These are phyloP conservation scores for Luperina testacea DNA, from an alignment of 2,888 invertebrate species.

Conservation along the genomic window DNA sequence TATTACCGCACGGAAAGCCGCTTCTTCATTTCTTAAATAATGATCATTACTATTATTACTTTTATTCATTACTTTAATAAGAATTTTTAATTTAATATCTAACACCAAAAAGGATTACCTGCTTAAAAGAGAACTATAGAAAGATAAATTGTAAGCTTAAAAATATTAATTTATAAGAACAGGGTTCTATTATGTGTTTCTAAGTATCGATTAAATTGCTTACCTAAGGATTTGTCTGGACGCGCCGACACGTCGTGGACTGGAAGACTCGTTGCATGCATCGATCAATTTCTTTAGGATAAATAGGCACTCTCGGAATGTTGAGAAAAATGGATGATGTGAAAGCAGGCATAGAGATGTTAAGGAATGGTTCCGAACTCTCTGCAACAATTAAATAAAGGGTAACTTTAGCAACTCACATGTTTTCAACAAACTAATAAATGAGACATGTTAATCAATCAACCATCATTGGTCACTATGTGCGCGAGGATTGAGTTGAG, in stretches of 20 bases:
- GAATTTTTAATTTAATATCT: slow-evolving; percentile 8
- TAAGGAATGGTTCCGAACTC: slow-evolving; percentile 97
- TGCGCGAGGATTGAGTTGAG: too few species aligned
- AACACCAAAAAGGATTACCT: slow-evolving; percentile 30
- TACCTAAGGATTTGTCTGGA: slow-evolving; percentile 96
- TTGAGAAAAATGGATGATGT: slow-evolving; percentile 99
- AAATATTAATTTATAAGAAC: not conserved
- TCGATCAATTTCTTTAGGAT: slow-evolving; percentile 98
- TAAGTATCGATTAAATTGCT: slow-evolving; percentile 50
- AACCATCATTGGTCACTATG: not conserved
- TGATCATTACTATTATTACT: too few species aligned
- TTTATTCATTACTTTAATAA: too few species aligned
- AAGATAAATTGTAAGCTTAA: slow-evolving; percentile 29
- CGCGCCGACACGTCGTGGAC: slow-evolving; percentile 96
- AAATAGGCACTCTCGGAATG: slow-evolving; percentile 99
- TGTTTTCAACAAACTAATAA: not conserved
- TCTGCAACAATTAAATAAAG: slow-evolving; percentile 87
- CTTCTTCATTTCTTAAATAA: slow-evolving; percentile 21
- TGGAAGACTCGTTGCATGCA: slow-evolving; percentile 98
- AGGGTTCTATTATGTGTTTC: not conserved
- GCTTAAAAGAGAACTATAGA: slow-evolving; percentile 11
- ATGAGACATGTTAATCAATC: not conserved
- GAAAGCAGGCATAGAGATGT: slow-evolving; percentile 99
- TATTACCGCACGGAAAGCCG: too few species aligned
- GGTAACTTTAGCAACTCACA: not conserved